Conservation (phyloP, 2,888 invertebrate species). For the Lucinisca nassula region DNA sequence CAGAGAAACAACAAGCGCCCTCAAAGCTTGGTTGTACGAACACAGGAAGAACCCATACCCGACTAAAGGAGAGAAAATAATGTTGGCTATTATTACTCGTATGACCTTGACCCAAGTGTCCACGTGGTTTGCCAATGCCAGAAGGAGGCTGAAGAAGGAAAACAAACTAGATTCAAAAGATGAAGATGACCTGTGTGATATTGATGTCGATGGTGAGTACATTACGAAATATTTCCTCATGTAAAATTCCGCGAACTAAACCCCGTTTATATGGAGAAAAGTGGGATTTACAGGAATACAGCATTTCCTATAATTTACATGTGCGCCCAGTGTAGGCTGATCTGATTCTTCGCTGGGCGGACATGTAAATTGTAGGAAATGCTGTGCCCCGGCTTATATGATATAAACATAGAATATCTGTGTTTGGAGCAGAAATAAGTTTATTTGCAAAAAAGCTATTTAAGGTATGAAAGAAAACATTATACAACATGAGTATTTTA, state of each 20-base stretch:
- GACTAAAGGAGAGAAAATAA: conserved; percentile 98
- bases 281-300: background rate
- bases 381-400: too few species aligned
- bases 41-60: conserved; percentile 99
- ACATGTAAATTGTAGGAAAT: too few species aligned
- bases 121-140: conserved; percentile 98
- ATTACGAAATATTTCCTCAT: background rate
- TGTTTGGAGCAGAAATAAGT: too few species aligned
- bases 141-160: conserved; percentile 97
- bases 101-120: conserved; percentile 97
- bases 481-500: too few species aligned
- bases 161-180: conserved; percentile 97
- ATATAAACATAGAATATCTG: too few species aligned
- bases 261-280: background rate
- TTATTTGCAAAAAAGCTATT: too few species aligned
- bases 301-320: background rate
- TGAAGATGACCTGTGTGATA: conserved; percentile 67
- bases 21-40: conserved; percentile 99
- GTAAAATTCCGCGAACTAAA: background rate
- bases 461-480: too few species aligned
- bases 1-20: conserved; percentile 97
- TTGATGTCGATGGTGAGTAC: conserved; percentile 63
- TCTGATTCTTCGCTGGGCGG: too few species aligned
- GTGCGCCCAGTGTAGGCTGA: too few species aligned
- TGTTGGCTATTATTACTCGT: conserved; percentile 98